phyloP scores from a whole-genome alignment of 2,797 vertebrate species.

The Oreortyx pictus region DNA sequence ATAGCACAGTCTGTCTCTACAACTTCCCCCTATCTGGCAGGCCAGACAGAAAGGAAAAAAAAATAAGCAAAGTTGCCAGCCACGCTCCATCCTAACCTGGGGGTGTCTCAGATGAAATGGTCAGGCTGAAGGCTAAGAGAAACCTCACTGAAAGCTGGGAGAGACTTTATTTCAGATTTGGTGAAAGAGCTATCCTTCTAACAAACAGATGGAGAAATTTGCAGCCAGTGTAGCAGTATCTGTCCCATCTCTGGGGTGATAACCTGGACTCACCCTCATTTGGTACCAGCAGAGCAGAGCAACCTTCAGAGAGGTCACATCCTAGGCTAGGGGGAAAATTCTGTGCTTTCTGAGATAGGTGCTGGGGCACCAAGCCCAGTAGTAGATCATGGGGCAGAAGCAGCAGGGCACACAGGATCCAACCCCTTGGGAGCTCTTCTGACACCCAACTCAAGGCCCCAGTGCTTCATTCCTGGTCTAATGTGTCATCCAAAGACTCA shows the following conservation, averaged over 20 bases:
- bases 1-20: conserved; percentile 1
- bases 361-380: neutral
- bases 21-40: neutral
- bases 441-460: neutral
- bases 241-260: neutral
- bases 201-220: neutral
- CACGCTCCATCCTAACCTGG: neutral
- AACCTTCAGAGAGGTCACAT: neutral
- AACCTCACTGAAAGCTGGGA: neutral
- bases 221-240: fast-evolving
- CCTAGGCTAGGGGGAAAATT: too few relatives aligned
- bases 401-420: neutral
- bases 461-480: neutral
- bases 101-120: neutral
- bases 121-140: neutral
- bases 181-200: neutral
- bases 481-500: too few relatives aligned
- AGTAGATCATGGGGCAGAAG: neutral
- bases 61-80: neutral
- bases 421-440: neutral
- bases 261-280: neutral
- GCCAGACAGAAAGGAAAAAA: neutral
- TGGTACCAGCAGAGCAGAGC: neutral
- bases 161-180: neutral
- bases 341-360: fast-evolving